Base-by-base conservation (phyloP, 1,140 invertebrate genomes). In the Drosophila guanche region DNA sequence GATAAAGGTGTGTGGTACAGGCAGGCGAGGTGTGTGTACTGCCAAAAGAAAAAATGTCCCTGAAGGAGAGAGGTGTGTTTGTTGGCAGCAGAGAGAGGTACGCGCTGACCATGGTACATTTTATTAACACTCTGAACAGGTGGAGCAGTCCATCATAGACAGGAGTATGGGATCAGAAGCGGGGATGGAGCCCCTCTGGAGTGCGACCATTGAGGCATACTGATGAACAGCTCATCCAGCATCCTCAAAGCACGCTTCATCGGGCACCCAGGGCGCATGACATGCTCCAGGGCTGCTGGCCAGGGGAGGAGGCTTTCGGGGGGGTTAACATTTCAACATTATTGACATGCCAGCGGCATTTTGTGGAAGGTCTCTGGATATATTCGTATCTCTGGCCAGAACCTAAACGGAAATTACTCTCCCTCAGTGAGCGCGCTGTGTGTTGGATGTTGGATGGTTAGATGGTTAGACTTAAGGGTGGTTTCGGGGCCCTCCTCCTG, bases 271-370 rank as follows among this genome's bases (percentile, higher is more conserved):
- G 45, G 65, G 65, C 65, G 62, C 65, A 68, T 68, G 65, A 68
- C 65, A 68, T 63, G 62, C 65, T 62, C 42, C 43, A 22, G 29
- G 48, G 42, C 23, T 4, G 37, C 20, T 27, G 16, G 20, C 37
- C 37, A 40, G 2, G 37, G 51, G 12, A 4, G n/a, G 22, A 41
- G 27, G 57, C 10, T 37, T 56, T 6, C 50, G 27, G 40, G 43
- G 59, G 54, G 77, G 74, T 65, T 48, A 70, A 81, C 81, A 81
- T 86, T 86, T 86, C 77, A 86, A 78, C 81, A 86, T 86, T 86
- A 86, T 86, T 86, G 81, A 88, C 81, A 86, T 86, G 81, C 81
- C 81, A 88, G 55, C 77, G 57, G 83, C 83, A 78, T 77, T 37
- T 75, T 75, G 72, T 60, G 54, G 55, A 55, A 75, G 71, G 54